Conservation (phyloP, 2,888 invertebrate genomes). For the Conus canariensis region DNA sequence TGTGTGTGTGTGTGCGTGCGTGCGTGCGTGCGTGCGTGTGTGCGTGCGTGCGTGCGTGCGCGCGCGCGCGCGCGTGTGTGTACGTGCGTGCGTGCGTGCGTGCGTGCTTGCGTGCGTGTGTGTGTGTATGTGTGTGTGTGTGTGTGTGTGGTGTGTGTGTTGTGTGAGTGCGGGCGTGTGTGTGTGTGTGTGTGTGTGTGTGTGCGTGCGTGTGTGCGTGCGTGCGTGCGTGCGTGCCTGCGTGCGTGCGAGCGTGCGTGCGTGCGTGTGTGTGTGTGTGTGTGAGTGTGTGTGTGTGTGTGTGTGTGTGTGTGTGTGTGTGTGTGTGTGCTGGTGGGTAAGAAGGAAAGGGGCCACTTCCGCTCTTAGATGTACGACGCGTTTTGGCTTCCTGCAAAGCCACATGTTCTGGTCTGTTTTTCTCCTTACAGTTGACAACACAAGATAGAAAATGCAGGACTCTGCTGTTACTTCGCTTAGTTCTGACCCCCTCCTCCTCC, state of each 20-base stretch:
- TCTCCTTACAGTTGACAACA: no score
- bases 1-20: neutral
- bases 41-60: neutral
- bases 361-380: neutral
- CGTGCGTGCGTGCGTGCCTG: neutral
- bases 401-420: no score
- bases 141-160: neutral
- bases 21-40: neutral
- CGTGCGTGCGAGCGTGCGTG: neutral
- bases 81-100: neutral
- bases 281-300: neutral
- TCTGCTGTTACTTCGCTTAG: no score
- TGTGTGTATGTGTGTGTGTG: neutral
- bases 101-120: neutral
- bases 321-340: neutral
- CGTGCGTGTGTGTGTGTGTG: neutral
- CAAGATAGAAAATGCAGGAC: no score
- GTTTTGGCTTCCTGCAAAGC: no score
- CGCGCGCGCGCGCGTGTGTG: constrained; percentile 20
- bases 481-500: no score
- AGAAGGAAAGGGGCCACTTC: neutral
- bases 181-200: neutral
- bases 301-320: neutral
- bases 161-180: neutral
- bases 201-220: neutral